phyloP scores from a whole-genome alignment of 1,140 invertebrate species.

The Leguminivora glycinivorella region DNA sequence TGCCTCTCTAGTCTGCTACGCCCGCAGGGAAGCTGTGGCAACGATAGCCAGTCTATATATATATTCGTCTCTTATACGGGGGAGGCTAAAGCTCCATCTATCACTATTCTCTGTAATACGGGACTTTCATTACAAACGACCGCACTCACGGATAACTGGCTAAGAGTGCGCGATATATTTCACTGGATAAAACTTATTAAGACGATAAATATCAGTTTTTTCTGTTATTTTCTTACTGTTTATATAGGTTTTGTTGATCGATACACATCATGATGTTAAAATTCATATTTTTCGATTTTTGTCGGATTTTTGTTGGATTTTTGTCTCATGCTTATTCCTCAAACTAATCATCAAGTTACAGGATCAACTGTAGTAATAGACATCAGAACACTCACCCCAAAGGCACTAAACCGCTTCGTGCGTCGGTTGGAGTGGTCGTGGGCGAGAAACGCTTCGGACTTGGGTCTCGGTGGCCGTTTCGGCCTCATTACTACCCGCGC shows the following conservation, averaged over 20 bases:
- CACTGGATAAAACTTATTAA: slow-evolving; percentile 21
- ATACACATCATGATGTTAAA: too few species aligned
- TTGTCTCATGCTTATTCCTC: too few species aligned
- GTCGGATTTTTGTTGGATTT: too few species aligned
- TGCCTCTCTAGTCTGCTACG: too few species aligned
- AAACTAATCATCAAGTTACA: too few species aligned
- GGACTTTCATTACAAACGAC: slow-evolving; percentile 29
- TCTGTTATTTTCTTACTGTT: slow-evolving; percentile 6
- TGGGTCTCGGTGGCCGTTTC: slow-evolving; percentile 92
- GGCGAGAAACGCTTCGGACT: slow-evolving; percentile 91
- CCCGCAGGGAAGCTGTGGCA: neutral
- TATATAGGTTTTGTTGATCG: neutral
- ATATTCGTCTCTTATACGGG: neutral
- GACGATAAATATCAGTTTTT: neutral
- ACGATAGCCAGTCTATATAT: neutral
- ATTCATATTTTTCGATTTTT: too few species aligned
- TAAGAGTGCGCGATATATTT: slow-evolving; percentile 25
- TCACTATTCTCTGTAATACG: slow-evolving; percentile 37
- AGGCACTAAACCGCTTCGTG: slow-evolving; percentile 93
- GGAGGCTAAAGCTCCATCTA: slow-evolving; percentile 31
- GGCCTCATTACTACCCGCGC: slow-evolving; percentile 92
- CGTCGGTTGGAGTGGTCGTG: slow-evolving; percentile 82
- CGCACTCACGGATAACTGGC: slow-evolving; percentile 27
- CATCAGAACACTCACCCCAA: slow-evolving; percentile 86
- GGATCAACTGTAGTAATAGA: neutral